Conservation (phyloP, 2,888 invertebrate genomes). For the Clanis bilineata region DNA sequence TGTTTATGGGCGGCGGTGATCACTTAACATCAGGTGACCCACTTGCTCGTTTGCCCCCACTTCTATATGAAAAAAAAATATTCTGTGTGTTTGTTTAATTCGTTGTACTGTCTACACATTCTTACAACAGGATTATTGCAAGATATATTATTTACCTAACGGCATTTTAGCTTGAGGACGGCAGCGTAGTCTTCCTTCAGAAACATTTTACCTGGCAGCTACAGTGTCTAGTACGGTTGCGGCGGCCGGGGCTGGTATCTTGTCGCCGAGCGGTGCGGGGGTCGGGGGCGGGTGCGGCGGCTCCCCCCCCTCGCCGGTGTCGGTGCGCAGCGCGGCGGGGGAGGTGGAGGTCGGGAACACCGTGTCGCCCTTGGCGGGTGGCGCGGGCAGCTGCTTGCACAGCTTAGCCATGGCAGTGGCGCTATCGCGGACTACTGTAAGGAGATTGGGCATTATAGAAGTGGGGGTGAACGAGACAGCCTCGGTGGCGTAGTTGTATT, state of each 20-base stretch:
- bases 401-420: slow-evolving; percentile 69
- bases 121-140: too few species aligned
- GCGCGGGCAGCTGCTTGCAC: slow-evolving; percentile 49
- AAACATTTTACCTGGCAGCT: slow-evolving; percentile 17
- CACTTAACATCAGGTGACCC: too few species aligned
- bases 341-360: slow-evolving; percentile 49
- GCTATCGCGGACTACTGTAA: slow-evolving; percentile 64
- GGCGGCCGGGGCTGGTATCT: slow-evolving; percentile 8
- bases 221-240: slow-evolving; percentile 11
- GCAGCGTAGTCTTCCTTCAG: too few species aligned
- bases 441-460: background rate
- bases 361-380: slow-evolving; percentile 37
- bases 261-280: slow-evolving; percentile 23
- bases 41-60: too few species aligned
- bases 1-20: too few species aligned
- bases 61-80: too few species aligned
- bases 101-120: too few species aligned
- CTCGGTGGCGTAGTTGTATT: too few species aligned
- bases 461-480: too few species aligned
- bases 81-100: too few species aligned
- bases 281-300: slow-evolving; percentile 3
- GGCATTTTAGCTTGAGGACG: too few species aligned
- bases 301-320: slow-evolving; percentile 30
- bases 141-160: too few species aligned
- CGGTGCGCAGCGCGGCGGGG: slow-evolving; percentile 41